Percentiles rank a stretch among this genome's conserved stretches.
Conservation (phyloP, 1,140 invertebrate genomes). For the Panagrolaimus sp. region DNA sequence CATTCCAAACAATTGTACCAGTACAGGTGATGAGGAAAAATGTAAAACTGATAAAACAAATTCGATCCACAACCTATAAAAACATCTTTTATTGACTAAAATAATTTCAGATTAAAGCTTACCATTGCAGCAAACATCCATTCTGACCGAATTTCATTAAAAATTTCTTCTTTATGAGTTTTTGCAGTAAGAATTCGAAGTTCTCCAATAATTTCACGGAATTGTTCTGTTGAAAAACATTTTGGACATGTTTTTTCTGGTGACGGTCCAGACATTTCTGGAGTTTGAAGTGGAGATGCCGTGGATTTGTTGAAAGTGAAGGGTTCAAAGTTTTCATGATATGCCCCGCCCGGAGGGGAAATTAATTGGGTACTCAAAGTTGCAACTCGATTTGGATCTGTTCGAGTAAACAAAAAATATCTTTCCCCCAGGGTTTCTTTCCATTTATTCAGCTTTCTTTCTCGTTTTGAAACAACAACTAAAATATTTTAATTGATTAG, state of each 20-base stretch:
- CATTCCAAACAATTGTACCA: conserved; percentile 87
- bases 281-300: background rate
- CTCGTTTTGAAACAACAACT: background rate
- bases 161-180: conserved; percentile 61
- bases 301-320: background rate
- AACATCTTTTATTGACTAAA: too few species aligned
- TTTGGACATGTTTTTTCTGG: conserved; percentile 15
- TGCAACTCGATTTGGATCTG: background rate
- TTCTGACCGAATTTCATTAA: conserved; percentile 65
- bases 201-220: conserved; percentile 88
- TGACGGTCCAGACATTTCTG: background rate
- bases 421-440: background rate
- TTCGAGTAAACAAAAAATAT: background rate
- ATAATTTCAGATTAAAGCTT: conserved; percentile 67
- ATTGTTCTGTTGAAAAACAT: conserved; percentile 63
- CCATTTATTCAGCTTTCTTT: background rate
- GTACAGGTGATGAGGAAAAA: conserved; percentile 95
- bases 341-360: background rate
- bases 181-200: conserved; percentile 76
- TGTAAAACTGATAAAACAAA: conserved; percentile 98
- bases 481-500: background rate
- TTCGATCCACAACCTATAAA: conserved; percentile 73
- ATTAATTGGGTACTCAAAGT: background rate
- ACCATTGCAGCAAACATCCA: conserved; percentile 99
- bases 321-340: background rate